Evolutionary conservation across 2,797 vertebrate genomes (phyloP).

Genomic region (Channallabes apus): DNA sequence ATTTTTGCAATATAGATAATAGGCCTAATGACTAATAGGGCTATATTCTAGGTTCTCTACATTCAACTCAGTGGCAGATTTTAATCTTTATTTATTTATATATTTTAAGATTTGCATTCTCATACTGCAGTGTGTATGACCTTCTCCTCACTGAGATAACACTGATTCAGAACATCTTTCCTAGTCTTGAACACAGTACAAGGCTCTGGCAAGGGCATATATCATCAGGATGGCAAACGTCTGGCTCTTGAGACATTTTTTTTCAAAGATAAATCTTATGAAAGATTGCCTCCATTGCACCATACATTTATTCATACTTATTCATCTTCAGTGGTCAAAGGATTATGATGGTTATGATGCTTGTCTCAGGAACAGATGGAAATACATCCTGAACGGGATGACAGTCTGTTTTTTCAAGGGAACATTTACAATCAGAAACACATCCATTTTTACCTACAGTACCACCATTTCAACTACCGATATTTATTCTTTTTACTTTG

Average conservation of each 20-base stretch:
- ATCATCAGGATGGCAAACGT: neutral
- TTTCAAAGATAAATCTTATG: neutral
- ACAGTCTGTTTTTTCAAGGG: neutral
- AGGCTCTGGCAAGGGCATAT: neutral
- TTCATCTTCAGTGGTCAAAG: neutral
- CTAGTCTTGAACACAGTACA: neutral
- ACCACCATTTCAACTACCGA: neutral
- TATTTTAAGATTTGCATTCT: neutral
- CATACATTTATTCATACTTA: neutral
- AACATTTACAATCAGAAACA: neutral
- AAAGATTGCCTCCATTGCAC: neutral
- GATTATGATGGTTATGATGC: neutral
- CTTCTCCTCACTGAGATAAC: neutral
- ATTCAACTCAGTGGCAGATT: neutral
- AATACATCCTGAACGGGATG: neutral
- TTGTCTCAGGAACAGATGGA: neutral
- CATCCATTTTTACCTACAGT: too few species aligned
- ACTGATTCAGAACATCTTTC: neutral
- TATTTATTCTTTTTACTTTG: neutral
- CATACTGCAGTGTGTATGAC: conserved; percentile 4
- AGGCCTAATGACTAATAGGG: neutral
- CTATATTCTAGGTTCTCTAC: neutral
- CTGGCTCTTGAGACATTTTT: neutral
- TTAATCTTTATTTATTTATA: neutral
- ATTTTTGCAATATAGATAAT: neutral